Evolutionary conservation across 2,113 vertebrate species (phyloP).

Genomic region (Uria lomvia): DNA sequence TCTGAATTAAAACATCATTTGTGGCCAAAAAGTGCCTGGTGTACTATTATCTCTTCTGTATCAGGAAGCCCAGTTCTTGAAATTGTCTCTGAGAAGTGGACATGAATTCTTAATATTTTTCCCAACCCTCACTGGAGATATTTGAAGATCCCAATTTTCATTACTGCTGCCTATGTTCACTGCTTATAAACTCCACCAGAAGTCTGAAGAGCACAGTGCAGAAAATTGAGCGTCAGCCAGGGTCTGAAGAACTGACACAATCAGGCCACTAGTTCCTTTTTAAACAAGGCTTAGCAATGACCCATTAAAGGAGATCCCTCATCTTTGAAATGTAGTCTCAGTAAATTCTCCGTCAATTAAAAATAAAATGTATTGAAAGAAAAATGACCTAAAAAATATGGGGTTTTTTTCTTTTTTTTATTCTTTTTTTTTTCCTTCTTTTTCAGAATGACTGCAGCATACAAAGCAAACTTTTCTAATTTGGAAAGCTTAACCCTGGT

Average conservation of each 20-base stretch:
- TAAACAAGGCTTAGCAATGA: background rate
- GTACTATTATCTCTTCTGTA: background rate
- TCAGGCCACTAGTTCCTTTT: background rate
- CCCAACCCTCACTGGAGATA: background rate
- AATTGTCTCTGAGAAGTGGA: background rate
- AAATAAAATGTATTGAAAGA: background rate
- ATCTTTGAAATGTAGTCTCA: background rate
- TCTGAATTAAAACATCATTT: background rate
- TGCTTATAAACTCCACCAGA: background rate
- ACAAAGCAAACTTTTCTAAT: slow-evolving; percentile 3
- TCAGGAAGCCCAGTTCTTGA: background rate
- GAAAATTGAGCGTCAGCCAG: background rate
- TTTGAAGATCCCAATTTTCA: background rate
- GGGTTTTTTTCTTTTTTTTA: too few species aligned
- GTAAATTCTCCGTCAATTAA: background rate
- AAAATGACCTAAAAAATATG: background rate
- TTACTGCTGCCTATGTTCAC: background rate
- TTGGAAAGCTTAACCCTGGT: background rate
- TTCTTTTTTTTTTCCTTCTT: too few species aligned
- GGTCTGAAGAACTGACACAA: background rate
- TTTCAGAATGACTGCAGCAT: background rate
- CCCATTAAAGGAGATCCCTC: background rate
- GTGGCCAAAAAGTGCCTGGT: fast-evolving
- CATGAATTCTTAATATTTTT: background rate
- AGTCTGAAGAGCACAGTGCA: background rate